Conservation (phyloP, 2,888 invertebrate genomes). For the Macroteleia sp. region DNA sequence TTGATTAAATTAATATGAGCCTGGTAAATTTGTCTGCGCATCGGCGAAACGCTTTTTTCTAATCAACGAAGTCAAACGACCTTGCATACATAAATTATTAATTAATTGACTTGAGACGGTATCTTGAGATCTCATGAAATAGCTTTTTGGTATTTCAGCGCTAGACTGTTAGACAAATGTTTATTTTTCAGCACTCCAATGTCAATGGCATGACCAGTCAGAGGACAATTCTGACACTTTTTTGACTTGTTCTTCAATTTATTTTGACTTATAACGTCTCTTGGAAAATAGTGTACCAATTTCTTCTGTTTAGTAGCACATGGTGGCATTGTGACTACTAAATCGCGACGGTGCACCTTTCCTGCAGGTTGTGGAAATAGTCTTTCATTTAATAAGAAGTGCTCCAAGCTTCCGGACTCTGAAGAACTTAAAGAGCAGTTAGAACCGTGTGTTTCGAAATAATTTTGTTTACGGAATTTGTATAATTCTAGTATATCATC, state of each 20-base stretch:
- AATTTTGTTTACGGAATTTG: slow-evolving; percentile 86
- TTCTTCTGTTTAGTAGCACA: slow-evolving; percentile 72
- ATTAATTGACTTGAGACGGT: no score
- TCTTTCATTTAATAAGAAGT: slow-evolving; percentile 86
- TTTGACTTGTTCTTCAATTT: slow-evolving; percentile 51
- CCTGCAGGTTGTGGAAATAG: slow-evolving; percentile 85
- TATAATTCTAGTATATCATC: slow-evolving; percentile 69
- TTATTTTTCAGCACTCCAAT: slow-evolving; percentile 71
- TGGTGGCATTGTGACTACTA: slow-evolving; percentile 74
- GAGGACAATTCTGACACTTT: slow-evolving; percentile 70
- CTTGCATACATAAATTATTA: slow-evolving; percentile 24
- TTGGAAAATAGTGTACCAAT: slow-evolving; percentile 77
- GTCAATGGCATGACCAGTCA: slow-evolving; percentile 77
- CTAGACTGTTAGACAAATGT: slow-evolving; percentile 72
- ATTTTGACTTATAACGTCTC: slow-evolving; percentile 73
- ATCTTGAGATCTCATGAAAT: slow-evolving; percentile 52
- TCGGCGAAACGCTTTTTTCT: slow-evolving; percentile 7
- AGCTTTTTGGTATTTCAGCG: slow-evolving; percentile 73
- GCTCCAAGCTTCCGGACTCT: slow-evolving; percentile 84
- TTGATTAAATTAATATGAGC: no score
- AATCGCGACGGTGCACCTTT: slow-evolving; percentile 67
- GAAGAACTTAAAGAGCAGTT: slow-evolving; percentile 69
- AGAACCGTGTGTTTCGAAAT: slow-evolving; percentile 87
- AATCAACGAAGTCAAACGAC: neutral
- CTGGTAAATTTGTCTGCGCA: no score